phyloP scores from a whole-genome alignment of 2,113 vertebrate species.

The Phainopepla nitens region DNA sequence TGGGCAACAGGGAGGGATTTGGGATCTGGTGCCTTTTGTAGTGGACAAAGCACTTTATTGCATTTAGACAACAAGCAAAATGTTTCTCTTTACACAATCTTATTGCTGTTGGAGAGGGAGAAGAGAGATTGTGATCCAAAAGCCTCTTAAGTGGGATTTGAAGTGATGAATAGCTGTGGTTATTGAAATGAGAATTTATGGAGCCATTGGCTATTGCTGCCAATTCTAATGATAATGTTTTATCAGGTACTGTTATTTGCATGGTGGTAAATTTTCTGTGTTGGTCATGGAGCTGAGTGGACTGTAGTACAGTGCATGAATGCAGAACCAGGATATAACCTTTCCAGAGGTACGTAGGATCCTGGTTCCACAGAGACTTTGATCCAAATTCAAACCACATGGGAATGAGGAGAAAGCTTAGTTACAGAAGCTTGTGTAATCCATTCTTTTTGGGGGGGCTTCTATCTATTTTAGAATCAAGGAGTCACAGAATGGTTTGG shows the following conservation, averaged over 20 bases:
- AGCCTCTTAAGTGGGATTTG: neutral
- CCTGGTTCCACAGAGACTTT: neutral
- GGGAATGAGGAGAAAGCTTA: neutral
- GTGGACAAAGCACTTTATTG: neutral
- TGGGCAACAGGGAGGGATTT: neutral
- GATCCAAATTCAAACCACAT: neutral
- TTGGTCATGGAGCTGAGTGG: neutral
- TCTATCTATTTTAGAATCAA: neutral
- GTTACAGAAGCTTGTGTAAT: neutral
- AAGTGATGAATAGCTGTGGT: neutral
- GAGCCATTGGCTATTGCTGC: neutral
- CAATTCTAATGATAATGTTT: neutral
- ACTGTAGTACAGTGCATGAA: neutral
- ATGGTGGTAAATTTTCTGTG: neutral
- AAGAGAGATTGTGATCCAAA: neutral
- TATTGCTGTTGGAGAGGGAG: neutral
- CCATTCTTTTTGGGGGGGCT: fast-evolving
- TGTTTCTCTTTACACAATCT: neutral
- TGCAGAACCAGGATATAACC: neutral
- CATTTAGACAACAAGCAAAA: neutral
- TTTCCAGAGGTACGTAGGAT: neutral
- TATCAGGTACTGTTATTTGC: neutral
- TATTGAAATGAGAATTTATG: neutral
- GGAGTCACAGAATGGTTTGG: neutral
- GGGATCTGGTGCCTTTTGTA: neutral